These are phyloP conservation scores for Perccottus glenii DNA, from an alignment of 2,113 vertebrate species.

Conservation along the genomic window DNA sequence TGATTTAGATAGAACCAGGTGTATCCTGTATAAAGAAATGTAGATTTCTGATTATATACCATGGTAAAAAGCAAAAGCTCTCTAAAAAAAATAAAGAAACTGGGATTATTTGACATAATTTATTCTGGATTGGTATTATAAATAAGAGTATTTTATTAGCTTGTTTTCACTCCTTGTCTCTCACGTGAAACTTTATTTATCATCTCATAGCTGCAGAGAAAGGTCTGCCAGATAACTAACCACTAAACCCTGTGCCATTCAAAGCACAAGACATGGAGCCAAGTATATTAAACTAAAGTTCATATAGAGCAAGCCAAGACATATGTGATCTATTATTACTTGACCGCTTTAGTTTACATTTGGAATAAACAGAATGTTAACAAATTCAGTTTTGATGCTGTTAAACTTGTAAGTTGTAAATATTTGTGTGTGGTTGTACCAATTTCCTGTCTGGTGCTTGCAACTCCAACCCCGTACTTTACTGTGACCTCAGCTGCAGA, in stretches of 20 bases:
- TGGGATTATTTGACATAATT: too few species aligned
- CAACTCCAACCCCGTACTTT: constrained; percentile 88
- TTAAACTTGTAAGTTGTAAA: background rate
- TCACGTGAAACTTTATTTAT: background rate
- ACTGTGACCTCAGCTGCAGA: constrained; percentile 81
- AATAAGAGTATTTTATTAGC: too few species aligned
- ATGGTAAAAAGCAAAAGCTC: too few species aligned
- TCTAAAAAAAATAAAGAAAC: too few species aligned
- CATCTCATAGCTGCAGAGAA: background rate
- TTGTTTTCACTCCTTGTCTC: too few species aligned
- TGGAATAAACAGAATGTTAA: background rate
- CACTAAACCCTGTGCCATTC: background rate
- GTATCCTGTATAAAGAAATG: too few species aligned
- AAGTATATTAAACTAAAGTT: too few species aligned
- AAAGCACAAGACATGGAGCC: too few species aligned
- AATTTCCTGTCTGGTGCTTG: constrained; percentile 92
- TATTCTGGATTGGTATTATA: too few species aligned
- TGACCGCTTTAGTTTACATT: background rate
- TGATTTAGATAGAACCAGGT: too few species aligned
- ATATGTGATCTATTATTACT: background rate
- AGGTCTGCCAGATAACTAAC: background rate
- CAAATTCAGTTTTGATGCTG: background rate
- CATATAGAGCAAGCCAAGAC: background rate
- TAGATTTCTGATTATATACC: too few species aligned
- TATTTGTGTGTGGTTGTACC: constrained; percentile 74